Evolutionary conservation across 1,140 invertebrate genomes (phyloP), one percentile per base, ranked within the genome.

Genomic region (Heliconius melpomene): DNA sequence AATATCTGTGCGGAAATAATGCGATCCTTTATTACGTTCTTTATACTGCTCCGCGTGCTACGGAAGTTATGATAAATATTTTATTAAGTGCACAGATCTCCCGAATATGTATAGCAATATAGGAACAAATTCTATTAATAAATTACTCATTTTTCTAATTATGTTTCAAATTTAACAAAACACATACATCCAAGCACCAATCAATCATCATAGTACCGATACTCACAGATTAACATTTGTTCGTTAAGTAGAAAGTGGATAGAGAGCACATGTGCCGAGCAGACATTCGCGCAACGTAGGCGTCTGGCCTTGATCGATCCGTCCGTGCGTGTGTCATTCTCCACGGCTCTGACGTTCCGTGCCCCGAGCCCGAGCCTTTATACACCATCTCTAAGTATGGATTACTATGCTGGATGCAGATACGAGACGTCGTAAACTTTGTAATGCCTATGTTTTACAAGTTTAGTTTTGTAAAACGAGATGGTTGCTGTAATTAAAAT

Each of bases 251-350:
- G 79, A 77, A 80, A 80, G 79, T 72, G 52, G 52, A 50, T 52
- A 73, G 60, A 72, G 79, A 80, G 50, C 72, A 72, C 75, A 82
- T 78, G 50, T 74, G 80, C 70, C 76, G 32, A 72, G 72, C 79
- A 85, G 79, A 85, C 83, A 82, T 80, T 82, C 82, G 82, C 82
- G 82, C 82, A 77, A 83, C 80, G 83, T 85, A 79, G 84, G 74
- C 84, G 87, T 87, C 86, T 89, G 89, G 85, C 89, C 88, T 91
- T 91, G 89, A 90, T 92, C 89, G 90, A 92, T 91, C 90, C 85
- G 83, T 73, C 77, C 76, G 82, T 86, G 86, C 87, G 89, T 87
- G 88, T 89, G 83, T 86, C 86, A 86, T 85, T 87, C 85, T 79
- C 78, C 38, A 46, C 72, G 52, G 71, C 32, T 40, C 38, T 40